Evolutionary conservation across 2,888 invertebrate genomes (phyloP).

Genomic region (Steinernema scapterisci): DNA sequence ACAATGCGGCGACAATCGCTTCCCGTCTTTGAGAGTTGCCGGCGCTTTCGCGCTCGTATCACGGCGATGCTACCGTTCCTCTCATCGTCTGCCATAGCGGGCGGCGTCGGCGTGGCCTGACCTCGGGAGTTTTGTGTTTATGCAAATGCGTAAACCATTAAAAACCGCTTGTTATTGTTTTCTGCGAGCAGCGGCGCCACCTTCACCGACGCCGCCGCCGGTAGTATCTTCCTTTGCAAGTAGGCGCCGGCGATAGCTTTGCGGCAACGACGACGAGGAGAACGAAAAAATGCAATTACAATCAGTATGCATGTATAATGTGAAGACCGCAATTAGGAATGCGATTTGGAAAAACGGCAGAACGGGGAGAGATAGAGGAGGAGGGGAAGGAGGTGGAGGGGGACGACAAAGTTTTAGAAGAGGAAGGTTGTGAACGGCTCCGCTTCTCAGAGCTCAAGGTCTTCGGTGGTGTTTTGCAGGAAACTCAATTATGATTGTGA

Average conservation of each 20-base stretch:
- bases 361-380: background rate
- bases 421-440: background rate
- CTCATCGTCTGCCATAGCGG: too few relatives aligned
- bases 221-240: too few relatives aligned
- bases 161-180: constrained; percentile 30
- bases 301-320: constrained; percentile 17
- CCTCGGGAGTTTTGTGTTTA: constrained; percentile 31
- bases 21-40: constrained; percentile 5
- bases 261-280: background rate
- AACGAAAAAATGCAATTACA: constrained; percentile 26
- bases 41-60: background rate
- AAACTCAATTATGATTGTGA: background rate
- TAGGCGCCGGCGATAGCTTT: background rate
- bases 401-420: background rate
- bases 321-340: constrained; percentile 18
- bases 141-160: constrained; percentile 20
- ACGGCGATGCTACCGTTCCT: background rate
- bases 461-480: constrained; percentile 1
- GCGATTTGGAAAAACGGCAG: background rate
- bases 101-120: background rate
- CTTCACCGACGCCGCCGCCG: too few relatives aligned
- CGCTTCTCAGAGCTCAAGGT: background rate
- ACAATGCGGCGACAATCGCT: constrained; percentile 16
- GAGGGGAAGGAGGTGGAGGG: too few relatives aligned
- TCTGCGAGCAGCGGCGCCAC: background rate